Evolutionary conservation across 2,113 vertebrate genomes (phyloP), one percentile per base, ranked within the genome.

Genomic region (Kobus ellipsiprymnus): DNA sequence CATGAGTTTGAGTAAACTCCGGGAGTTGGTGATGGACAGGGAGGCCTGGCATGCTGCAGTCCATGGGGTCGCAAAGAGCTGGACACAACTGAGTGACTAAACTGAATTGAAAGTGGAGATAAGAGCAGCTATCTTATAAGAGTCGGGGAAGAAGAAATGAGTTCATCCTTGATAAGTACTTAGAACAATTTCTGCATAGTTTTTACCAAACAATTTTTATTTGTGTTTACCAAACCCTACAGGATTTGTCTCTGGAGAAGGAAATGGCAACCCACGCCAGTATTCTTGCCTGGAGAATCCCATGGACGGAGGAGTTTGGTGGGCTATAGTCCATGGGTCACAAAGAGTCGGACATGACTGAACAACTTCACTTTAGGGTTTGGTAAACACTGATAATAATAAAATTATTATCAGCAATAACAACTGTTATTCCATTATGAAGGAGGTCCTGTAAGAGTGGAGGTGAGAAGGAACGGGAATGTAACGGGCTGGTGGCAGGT

Each of bases 401-500:
- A 55, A n/a, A 40, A 55, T 27, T 55, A 1, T 30, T 0, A 1
- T 16, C 23, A 1, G 52, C 23, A 19, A 77, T 10, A 19, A n/a
- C 33, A 33, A 13, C 6, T n/a, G 23, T 6, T 7, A 3, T 4
- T 19, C 11, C 52, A 2, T 17, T 8, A 7, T 7, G 11, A 14
- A 54, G 57, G 40, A 15, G 85, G 19, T 16, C 11, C 50, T 1
- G 2, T 11, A 6, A 36, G 0, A 9, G 27, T 4, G 0, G 17
- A 25, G 60, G 19, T 9, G n/a, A 16, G 8, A 13, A 54, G 19
- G 30, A 1, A 1, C 0, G 9, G 33, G 27, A 27, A 36, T 23
- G 4, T 23, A 0, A 1, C 0, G 14, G 25, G 33, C 71, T 5
- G 8, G 2, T 4, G 46, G 48, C 7, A 0, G 0, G 17, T 3